Conservation (phyloP, 1,140 invertebrate species). For the Chelonus insularis region DNA sequence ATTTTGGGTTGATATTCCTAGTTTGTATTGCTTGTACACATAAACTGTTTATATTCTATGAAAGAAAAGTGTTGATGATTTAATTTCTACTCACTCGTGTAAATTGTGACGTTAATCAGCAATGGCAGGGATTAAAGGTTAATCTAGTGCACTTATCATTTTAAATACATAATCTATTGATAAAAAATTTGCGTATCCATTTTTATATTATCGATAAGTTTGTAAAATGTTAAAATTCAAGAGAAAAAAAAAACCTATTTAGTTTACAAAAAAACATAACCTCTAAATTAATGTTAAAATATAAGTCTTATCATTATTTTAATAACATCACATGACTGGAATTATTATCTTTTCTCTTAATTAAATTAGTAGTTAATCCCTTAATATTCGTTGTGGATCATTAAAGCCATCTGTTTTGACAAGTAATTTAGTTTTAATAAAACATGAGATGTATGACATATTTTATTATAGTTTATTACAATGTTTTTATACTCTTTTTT, state of each 20-base stretch:
- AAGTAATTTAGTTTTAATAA: neutral
- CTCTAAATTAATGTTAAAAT: neutral
- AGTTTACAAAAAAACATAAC: conserved; percentile 1
- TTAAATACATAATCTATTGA: neutral
- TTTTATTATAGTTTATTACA: neutral
- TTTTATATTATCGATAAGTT: neutral
- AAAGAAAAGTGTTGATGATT: conserved; percentile 21
- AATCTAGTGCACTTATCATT: conserved; percentile 29
- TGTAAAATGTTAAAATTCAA: neutral
- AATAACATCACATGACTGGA: neutral
- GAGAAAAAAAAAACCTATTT: neutral
- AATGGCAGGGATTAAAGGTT: conserved; percentile 59
- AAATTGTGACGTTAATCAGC: conserved; percentile 40
- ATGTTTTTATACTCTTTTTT: neutral
- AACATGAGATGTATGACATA: conserved; percentile 2
- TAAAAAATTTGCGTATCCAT: neutral
- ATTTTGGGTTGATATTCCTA: too few relatives aligned
- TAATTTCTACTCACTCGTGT: conserved; percentile 10
- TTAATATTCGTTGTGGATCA: neutral
- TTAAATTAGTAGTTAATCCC: neutral
- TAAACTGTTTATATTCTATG: conserved; percentile 6
- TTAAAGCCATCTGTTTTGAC: neutral
- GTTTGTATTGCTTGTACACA: too few relatives aligned
- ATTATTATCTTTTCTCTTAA: neutral
- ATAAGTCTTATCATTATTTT: neutral